Evolutionary conservation across 53 echinoderm and acorn worm genomes (phyloP).

Genomic region (Henricia sp.): DNA sequence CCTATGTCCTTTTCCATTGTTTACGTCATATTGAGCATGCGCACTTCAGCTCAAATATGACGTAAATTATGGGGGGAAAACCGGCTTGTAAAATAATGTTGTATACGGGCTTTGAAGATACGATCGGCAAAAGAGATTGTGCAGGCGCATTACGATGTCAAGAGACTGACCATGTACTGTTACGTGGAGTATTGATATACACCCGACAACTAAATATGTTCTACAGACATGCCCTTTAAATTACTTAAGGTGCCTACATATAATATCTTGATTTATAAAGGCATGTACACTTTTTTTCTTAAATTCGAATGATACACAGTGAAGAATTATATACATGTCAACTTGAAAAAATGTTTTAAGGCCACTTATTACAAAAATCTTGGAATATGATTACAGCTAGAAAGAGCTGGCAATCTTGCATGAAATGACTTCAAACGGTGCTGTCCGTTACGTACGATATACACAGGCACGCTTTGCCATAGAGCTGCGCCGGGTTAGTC

Average conservation of each 20-base stretch:
- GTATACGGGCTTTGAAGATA: too few species aligned
- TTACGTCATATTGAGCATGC: too few species aligned
- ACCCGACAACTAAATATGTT: neutral
- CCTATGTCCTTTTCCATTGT: too few species aligned
- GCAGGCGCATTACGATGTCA: too few species aligned
- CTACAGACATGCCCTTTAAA: neutral
- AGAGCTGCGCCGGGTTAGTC: too few species aligned
- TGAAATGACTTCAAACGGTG: constrained; percentile 18
- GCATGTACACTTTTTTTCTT: constrained; percentile 38
- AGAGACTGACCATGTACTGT: too few species aligned
- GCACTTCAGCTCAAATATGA: too few species aligned
- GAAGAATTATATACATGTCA: constrained; percentile 46
- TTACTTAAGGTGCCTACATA: constrained; percentile 1
- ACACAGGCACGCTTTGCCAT: neutral
- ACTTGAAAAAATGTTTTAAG: constrained; percentile 59
- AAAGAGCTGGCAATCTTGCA: constrained; percentile 63
- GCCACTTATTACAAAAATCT: constrained; percentile 64
- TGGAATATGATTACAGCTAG: constrained; percentile 52
- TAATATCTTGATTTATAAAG: constrained; percentile 28
- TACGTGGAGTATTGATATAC: neutral
- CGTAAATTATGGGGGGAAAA: too few species aligned
- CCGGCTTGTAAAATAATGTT: too few species aligned
- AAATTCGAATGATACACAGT: constrained; percentile 48
- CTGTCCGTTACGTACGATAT: constrained; percentile 4
- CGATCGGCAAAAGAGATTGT: too few species aligned